Percentiles rank a stretch among this genome's conserved stretches.
Conservation (phyloP, 2,888 invertebrate genomes). For the Macrosoma leucophasiata region DNA sequence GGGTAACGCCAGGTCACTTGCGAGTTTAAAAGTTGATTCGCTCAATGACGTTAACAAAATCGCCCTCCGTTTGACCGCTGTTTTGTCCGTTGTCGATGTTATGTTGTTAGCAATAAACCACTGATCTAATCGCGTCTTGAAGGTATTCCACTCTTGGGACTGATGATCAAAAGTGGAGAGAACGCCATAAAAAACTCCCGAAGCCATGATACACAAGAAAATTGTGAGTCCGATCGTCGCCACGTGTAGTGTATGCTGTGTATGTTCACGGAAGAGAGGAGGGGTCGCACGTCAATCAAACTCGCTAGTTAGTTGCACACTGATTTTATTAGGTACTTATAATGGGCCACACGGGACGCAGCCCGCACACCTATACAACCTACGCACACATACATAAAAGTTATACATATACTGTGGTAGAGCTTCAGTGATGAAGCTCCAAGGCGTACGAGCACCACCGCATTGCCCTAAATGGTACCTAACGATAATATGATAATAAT, state of each 20-base stretch:
- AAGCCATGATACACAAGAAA: slow-evolving; percentile 6
- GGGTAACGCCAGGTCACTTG: slow-evolving; percentile 20
- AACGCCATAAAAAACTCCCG: slow-evolving; percentile 10
- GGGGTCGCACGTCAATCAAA: too few relatives aligned
- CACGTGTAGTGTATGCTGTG: slow-evolving; percentile 7
- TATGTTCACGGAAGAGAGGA: too few relatives aligned
- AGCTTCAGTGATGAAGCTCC: too few relatives aligned
- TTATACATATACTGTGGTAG: too few relatives aligned
- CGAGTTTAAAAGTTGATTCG: slow-evolving; percentile 20
- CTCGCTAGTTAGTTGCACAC: too few relatives aligned
- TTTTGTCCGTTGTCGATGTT: slow-evolving; percentile 9
- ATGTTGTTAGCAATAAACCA: slow-evolving; percentile 19
- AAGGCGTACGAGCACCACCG: too few relatives aligned
- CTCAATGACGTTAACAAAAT: slow-evolving; percentile 14
- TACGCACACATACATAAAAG: too few relatives aligned
- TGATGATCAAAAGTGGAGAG: slow-evolving; percentile 7
- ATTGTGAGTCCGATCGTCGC: slow-evolving; percentile 7
- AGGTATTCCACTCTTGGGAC: slow-evolving; percentile 12
- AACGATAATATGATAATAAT: too few relatives aligned
- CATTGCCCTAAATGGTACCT: too few relatives aligned
- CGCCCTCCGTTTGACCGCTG: slow-evolving; percentile 14
- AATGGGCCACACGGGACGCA: too few relatives aligned
- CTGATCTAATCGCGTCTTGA: slow-evolving; percentile 12
- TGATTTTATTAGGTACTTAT: too few relatives aligned
- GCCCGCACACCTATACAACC: too few relatives aligned